Evolutionary conservation across 2,888 invertebrate genomes (phyloP), one percentile per base, ranked within the genome.

Genomic region (Phoenoteleia sp.): DNA sequence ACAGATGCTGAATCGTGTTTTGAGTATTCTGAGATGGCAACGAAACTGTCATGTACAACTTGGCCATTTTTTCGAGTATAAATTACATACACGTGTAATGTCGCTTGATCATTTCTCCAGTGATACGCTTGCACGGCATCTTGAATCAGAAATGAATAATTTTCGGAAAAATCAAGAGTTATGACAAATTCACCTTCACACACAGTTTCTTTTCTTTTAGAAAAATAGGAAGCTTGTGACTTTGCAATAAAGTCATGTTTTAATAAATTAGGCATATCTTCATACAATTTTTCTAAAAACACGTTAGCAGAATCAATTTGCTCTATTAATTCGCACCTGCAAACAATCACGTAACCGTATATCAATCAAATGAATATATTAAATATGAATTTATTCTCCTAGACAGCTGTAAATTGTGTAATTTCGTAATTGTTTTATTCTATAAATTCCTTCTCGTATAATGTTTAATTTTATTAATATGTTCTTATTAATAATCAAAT

Each of bases 121-220:
- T 60, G 60, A 25, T n/a, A 2, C 3, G 60, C 11, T 13, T 42
- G 60, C 13, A 60, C 25, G 21, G 39, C 42, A 25, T 60, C 42
- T 60, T 60, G 60, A 42, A 60, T 60, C 23, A 1, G 13, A 15
- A 39, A n/a, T 1, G 60, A 5, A 42, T 42, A 60, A 42, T 60
- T 60, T 42, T 60, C 60, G 1, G 60, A 60, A 42, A 60, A 60
- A 42, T 60, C 60, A 3, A 60, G 25, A 2, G 39, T n/a, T 6
- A 60, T 42, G n/a, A 60, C 39, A n/a, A 60, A 60, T 15, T 60
- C 60, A 23, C 60, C 42, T 60, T 60, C 60, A 15, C 19, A 27
- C 9, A 47, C 42, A 7, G n/a, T 42, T 45, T 42, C 25, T 45
- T 42, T 42, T 23, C 45, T 56, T 19, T 33, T 17, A 7, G 56